phyloP scores from a whole-genome alignment of 2,888 invertebrate species.

The Celastrina argiolus region DNA sequence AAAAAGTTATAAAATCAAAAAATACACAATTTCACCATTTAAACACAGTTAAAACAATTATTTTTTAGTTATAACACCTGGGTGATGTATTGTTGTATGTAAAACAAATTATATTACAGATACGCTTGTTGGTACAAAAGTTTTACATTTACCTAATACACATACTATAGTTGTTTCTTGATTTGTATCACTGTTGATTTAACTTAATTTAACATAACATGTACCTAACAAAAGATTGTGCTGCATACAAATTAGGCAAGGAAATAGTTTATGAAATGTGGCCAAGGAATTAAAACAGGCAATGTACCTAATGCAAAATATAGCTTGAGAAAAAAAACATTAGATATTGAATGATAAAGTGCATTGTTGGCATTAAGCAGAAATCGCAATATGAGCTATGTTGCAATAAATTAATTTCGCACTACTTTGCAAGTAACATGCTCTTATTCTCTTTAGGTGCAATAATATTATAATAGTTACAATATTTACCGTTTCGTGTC shows the following conservation, averaged over 20 bases:
- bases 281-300: not conserved
- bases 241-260: not conserved
- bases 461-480: too few relatives aligned
- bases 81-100: too few relatives aligned
- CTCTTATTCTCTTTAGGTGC: not conserved
- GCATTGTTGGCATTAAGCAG: not conserved
- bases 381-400: not conserved
- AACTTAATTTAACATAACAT: not conserved
- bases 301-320: not conserved
- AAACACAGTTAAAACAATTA: too few relatives aligned
- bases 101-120: too few relatives aligned
- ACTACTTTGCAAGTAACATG: conserved; percentile 3
- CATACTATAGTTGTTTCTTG: too few relatives aligned
- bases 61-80: too few relatives aligned
- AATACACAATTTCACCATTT: too few relatives aligned
- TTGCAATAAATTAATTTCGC: conserved; percentile 9
- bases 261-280: not conserved
- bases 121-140: too few relatives aligned
- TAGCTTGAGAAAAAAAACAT: not conserved
- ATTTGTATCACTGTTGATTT: too few relatives aligned
- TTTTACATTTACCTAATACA: too few relatives aligned
- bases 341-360: not conserved
- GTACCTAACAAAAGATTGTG: not conserved
- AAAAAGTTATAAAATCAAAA: too few relatives aligned
- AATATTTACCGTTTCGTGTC: conserved; percentile 84